Evolutionary conservation across 2,888 invertebrate species (phyloP), one percentile per base, ranked within the genome.

Genomic region (Lymantria dispar): DNA sequence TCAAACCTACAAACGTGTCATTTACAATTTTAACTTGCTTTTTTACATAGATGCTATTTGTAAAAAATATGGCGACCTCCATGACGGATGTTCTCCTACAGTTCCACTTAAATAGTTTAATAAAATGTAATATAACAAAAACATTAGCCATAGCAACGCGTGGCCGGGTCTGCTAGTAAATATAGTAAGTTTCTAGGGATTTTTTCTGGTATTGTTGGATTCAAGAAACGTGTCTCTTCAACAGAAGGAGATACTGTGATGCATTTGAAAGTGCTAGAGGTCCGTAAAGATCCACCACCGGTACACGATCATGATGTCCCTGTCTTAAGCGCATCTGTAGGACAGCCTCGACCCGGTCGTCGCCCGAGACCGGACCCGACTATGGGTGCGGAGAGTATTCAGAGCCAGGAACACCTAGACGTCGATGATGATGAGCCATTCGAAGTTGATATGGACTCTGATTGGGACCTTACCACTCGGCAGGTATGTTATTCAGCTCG

Each of bases 401-500:
- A 74, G 52, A 74, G 71, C 56, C 80, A 76, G 38, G 80, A 85
- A 44, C 83, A 87, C 30, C 72, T 92, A 1, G 94, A 94, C 46
- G 86, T 93, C 10, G 93, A 94, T 43, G 91, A 93, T 14, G 94
- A 94, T 31, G 93, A 94, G 44, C 90, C 93, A 0, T 82, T 87
- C 36, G 80, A 85, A 58, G 70, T 89, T 0, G 82, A 87, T 47
- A 56, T 81, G 55, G 83, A 83, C 7, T 94, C 96, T 39, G 95
- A 96, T 55, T 98, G 98, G 98, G 98, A 98, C 78, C 93, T 98
- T 33, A 98, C 98, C 0, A 98, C 98, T 0, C 95, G 97, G 80
- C 98, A 98, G 93, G 97, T 96, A n/a, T 52, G 22, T 8, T 5
- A 3, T 38, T 38, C 33, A 8, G 42, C 12, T 10, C 8, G 8